Base-by-base conservation (phyloP, 2,888 invertebrate genomes). In the Ditula angustiorana region DNA sequence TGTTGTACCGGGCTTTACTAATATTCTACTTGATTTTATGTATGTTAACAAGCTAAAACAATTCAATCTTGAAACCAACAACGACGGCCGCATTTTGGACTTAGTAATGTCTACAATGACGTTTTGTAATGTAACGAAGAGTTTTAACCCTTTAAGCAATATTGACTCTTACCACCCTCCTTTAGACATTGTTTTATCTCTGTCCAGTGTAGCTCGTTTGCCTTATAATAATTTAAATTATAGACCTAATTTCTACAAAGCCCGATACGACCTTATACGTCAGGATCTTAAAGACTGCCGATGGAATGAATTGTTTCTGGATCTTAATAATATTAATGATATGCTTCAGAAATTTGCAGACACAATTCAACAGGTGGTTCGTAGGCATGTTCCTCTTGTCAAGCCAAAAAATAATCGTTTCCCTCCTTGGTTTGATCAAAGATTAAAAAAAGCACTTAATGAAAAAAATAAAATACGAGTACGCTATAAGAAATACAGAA, bases 391-490 rank as follows among this genome's bases (percentile, higher is more conserved):
- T 21, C 66, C 61, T 19, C 19, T 8, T 11, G 5, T 13, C 2
- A 49, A 26, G n/a, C 16, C 4, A 10, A 56, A 21, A 16, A 57
- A 57, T 1, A 35, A n/a, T 11, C 11, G 41, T 3, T 66, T 30
- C 24, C 66, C 61, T n/a, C 53, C 57, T 1, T 66, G 66, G 66
- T 55, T 44, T 11, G 16, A 24, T 44, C 10, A n/a, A 37, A 23
- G 5, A 26, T 33, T 64, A 11, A 63, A 49, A 52, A 55, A 41
- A 57, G 5, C 41, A 5, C 46, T 57, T n/a, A 55, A 47, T 16
- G 57, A 67, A 61, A 67, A 67, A 21, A 21, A 61, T 21, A 67
- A 61, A 41, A 11, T 61, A 10, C 52, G 66, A 30, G n/a, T 19
- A 8, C 55, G 59, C 1, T 56, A 56, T 49, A 67, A 67, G 11